These are phyloP conservation scores for Lutraria lutraria DNA, from an alignment of 2,888 invertebrate genomes.

Conservation along the genomic window DNA sequence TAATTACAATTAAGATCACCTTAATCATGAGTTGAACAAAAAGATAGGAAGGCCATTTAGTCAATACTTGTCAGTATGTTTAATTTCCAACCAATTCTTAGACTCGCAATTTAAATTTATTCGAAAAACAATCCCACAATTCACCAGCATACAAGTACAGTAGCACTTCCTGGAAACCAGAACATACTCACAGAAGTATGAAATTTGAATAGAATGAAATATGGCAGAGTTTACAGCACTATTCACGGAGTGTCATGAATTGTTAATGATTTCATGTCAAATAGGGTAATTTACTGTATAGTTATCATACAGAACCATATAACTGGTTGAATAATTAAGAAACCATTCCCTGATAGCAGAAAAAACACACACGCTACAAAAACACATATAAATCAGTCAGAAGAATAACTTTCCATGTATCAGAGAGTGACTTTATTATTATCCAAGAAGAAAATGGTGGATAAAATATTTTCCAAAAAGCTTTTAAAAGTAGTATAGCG, in stretches of 20 bases:
- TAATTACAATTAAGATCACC: too few species aligned
- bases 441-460: neutral
- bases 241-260: neutral
- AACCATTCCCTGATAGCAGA: neutral
- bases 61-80: too few species aligned
- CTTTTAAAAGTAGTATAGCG: too few species aligned
- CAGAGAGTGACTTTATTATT: neutral
- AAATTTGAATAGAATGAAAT: neutral
- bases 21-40: too few species aligned
- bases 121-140: too few species aligned
- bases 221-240: neutral
- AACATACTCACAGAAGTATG: neutral
- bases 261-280: conserved; percentile 20
- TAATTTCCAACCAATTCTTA: too few species aligned
- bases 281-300: conserved; percentile 10
- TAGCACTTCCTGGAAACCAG: too few species aligned
- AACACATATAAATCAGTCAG: neutral
- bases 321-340: conserved; percentile 18
- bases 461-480: neutral
- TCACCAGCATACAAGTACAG: too few species aligned
- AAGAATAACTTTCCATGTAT: neutral
- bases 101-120: too few species aligned
- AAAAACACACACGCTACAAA: neutral
- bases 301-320: conserved; percentile 9
- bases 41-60: too few species aligned